phyloP scores from a whole-genome alignment of 1,140 invertebrate species.

The Macrotrachela quadricornifera region DNA sequence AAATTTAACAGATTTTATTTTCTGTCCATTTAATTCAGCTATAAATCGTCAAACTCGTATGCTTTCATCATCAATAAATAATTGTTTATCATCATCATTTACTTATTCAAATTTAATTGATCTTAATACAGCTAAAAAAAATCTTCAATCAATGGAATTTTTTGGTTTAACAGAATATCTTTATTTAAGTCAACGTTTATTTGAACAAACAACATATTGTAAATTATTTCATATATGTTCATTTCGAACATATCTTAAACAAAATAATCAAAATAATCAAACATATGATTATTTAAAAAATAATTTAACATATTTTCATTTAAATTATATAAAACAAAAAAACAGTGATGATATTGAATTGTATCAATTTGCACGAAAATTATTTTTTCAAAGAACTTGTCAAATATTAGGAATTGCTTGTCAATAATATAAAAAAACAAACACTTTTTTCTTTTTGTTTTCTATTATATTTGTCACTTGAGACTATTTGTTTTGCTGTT shows the following conservation, averaged over 20 bases:
- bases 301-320: conserved; percentile 46
- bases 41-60: conserved; percentile 87
- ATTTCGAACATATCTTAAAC: not conserved
- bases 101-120: conserved; percentile 49
- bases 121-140: conserved; percentile 76
- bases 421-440: too few species aligned
- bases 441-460: too few species aligned
- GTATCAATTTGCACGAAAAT: conserved; percentile 69
- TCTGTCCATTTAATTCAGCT: conserved; percentile 73
- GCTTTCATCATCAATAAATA: conserved; percentile 44
- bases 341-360: conserved; percentile 76
- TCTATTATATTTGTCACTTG: too few species aligned
- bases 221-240: not conserved
- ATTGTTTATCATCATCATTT: conserved; percentile 47
- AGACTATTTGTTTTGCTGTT: too few species aligned
- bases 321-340: conserved; percentile 48
- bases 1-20: conserved; percentile 55
- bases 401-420: too few species aligned
- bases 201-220: not conserved
- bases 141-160: conserved; percentile 77
- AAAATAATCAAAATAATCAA: conserved; percentile 42
- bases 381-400: conserved; percentile 49
- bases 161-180: conserved; percentile 90
- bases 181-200: conserved; percentile 37
- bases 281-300: conserved; percentile 73